Evolutionary conservation across 1,140 invertebrate genomes (phyloP), one percentile per base, ranked within the genome.

Genomic region (Odontomachus brunneus): DNA sequence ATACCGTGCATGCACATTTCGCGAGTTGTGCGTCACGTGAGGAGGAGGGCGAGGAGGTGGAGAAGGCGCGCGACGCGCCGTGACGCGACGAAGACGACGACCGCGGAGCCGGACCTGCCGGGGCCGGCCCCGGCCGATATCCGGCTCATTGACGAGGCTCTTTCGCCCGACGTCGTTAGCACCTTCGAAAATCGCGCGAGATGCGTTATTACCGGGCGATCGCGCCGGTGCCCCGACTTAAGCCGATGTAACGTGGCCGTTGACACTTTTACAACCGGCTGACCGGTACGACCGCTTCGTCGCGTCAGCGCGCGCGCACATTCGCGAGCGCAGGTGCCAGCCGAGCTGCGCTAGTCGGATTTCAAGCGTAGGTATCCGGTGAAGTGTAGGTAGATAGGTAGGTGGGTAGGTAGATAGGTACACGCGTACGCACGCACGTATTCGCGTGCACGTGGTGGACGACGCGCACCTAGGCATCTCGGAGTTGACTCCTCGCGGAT

Each of bases 261-360:
- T 75, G 84, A 86, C 63, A 80, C 55, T 74, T 83, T 82, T 82
- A 71, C 59, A 80, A 82, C 12, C 26, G 38, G 11, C 0, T 51
- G 74, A 89, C 81, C 59, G 87, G 71, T 84, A 84, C 33, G 65
- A 89, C 86, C 74, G 75, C 87, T 84, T 88, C 60, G 55, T 71
- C 51, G 72, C 57, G 59, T 22, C 24, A 11, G 3, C 69, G 60
- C n/a, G 19, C 22, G 26, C 7, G 15, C 60, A 49, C 67, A 78
- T 88, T 78, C 81, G 19, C 62, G 55, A 67, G 59, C 72, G 66
- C 87, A 84, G 80, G 84, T 88, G 83, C 84, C 66, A 55, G 29
- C 26, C 1, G 24, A 49, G 29, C 51, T 38, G 44, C 19, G 5
- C 22, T 15, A 15, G 69, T 48, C 74, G 82, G 85, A 84, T 84